Base-by-base conservation (phyloP, 1,140 invertebrate genomes). In the Drosophila triauraria region DNA sequence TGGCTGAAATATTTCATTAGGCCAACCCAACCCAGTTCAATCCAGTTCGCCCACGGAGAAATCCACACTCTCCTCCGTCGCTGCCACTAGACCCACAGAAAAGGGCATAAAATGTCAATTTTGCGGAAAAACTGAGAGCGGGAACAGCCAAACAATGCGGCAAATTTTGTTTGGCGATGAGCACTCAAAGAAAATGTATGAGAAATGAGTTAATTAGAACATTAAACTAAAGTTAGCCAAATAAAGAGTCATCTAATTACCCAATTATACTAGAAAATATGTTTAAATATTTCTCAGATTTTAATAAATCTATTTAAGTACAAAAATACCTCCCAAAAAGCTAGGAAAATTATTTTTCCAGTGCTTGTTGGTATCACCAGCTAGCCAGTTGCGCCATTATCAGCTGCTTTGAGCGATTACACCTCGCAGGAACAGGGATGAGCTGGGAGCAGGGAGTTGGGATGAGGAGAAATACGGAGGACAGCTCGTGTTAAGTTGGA, bases 361-460 rank as follows among this genome's bases (percentile, higher is more conserved):
- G 67, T 68, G 67, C 27, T 50, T 23, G 13, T 15, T 48, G 32
- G 46, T 42, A 59, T 53, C 54, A 56, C 38, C 47, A 59, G 74
- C 43, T 35, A 56, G 74, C 50, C 59, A 56, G 68, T 57, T 48
- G 72, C 70, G 75, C 85, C 80, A 87, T 87, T 88, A 87, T 88
- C 83, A 87, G 84, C 77, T 87, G 71, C 84, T 88, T 80, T 82
- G 56, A 65, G 51, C 79, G 71, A 88, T 87, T 87, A 87, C 69
- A 72, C 64, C 48, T 78, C 42, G 42, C 27, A 13, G 35, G 20
- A 20, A 38, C 9, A 13, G 17, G 65, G 32, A 35, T 30, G 60
- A 40, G 46, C 25, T 51, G 25, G 20, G 23, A 46, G 40, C 30
- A 25, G n/a, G 17, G 27, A 61, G 56, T 56, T 25, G 13, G 53